phyloP scores from a whole-genome alignment of 2,888 invertebrate genomes.

The Morinoia aosen region DNA sequence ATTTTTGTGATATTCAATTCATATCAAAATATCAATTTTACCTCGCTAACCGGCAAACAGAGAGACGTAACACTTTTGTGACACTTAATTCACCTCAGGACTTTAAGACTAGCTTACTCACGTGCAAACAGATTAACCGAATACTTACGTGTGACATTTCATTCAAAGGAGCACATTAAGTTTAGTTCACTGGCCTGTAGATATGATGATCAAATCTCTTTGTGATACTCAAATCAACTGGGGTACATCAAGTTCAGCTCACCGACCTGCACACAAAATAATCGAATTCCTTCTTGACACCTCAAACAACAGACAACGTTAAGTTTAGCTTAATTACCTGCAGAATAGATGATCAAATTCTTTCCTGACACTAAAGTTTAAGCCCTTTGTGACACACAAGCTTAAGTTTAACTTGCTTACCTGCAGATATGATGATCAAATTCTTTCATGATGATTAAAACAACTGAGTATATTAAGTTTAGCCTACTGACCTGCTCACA shows the following conservation, averaged over 20 bases:
- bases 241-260: not conserved
- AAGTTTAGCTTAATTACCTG: no score
- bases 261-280: not conserved
- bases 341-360: no score
- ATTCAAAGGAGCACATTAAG: no score
- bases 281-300: no score
- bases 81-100: not conserved
- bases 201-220: no score
- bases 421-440: not conserved
- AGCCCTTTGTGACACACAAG: not conserved
- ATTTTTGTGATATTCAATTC: not conserved
- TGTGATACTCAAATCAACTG: not conserved
- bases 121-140: not conserved
- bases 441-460: not conserved
- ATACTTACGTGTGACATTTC: no score
- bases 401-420: not conserved
- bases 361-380: not conserved
- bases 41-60: not conserved
- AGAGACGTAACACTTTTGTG: not conserved
- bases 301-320: not conserved
- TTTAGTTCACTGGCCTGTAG: no score
- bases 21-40: not conserved
- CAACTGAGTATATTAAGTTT: not conserved
- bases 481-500: not conserved
- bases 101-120: not conserved